Evolutionary conservation across 2,113 vertebrate species (phyloP).

Genomic region (Equus quagga): DNA sequence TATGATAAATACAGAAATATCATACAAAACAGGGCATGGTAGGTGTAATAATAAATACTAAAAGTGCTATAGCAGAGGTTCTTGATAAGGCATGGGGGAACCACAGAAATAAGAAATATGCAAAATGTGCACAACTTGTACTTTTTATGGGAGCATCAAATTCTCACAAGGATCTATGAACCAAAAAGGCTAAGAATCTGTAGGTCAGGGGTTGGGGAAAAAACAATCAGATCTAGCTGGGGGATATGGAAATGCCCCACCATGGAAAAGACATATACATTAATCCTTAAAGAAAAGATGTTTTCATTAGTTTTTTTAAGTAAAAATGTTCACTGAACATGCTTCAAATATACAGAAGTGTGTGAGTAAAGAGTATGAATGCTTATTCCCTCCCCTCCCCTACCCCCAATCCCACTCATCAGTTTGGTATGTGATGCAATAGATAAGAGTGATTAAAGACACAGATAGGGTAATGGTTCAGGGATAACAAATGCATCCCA

Average conservation of each 20-base stretch:
- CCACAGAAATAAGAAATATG: neutral
- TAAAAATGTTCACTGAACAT: neutral
- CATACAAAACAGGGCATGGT: neutral
- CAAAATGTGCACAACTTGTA: neutral
- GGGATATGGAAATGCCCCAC: neutral
- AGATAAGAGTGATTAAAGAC: neutral
- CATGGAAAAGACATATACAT: neutral
- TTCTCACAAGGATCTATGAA: neutral
- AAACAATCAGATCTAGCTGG: neutral
- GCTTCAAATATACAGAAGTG: neutral
- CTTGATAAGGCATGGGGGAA: neutral
- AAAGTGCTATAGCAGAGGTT: neutral
- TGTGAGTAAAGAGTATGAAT: neutral
- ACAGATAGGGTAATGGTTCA: neutral
- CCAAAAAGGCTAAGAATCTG: neutral
- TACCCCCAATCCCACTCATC: neutral
- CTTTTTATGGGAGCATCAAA: neutral
- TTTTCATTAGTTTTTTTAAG: neutral
- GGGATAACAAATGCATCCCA: neutral
- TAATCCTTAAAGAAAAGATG: neutral
- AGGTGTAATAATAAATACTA: neutral
- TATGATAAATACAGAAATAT: neutral
- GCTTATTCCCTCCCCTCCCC: neutral
- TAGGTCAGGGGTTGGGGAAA: neutral
- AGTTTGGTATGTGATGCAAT: neutral